A percentile compares a stretch with the other conserved stretches of the same genome.
Evolutionary conservation across 2,888 invertebrate species (phyloP).

Genomic region (Drosophila rubida): DNA sequence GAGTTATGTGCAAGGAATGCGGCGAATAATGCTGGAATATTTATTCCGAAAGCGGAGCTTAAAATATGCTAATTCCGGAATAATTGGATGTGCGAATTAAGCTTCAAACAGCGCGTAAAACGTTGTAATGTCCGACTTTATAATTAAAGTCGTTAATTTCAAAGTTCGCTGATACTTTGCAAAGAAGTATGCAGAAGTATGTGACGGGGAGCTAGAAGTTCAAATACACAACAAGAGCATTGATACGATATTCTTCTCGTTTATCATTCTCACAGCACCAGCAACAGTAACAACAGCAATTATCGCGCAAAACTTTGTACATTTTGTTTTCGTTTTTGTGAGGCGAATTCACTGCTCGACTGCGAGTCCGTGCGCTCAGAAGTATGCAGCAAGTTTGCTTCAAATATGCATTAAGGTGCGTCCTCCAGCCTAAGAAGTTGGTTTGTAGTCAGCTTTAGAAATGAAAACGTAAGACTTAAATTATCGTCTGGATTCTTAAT

Average conservation of each 20-base stretch:
- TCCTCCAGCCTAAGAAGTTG: background rate
- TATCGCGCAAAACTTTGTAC: slow-evolving; percentile 19
- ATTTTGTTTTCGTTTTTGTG: background rate
- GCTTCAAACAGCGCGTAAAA: background rate
- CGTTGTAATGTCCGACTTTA: background rate
- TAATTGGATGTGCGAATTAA: background rate
- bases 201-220: background rate
- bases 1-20: background rate
- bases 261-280: slow-evolving; percentile 6
- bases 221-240: slow-evolving; percentile 7
- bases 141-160: slow-evolving; percentile 36
- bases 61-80: background rate
- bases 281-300: slow-evolving; percentile 9
- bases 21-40: background rate
- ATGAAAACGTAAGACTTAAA: background rate
- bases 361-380: background rate
- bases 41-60: no score
- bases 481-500: background rate
- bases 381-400: slow-evolving; percentile 3
- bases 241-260: slow-evolving; percentile 17
- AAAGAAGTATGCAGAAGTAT: slow-evolving; percentile 20
- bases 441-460: no score
- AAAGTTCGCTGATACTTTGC: slow-evolving; percentile 21
- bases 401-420: no score
- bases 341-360: background rate